Evolutionary conservation across 2,113 vertebrate species (phyloP).

Genomic region (Uropsilus gracilis): DNA sequence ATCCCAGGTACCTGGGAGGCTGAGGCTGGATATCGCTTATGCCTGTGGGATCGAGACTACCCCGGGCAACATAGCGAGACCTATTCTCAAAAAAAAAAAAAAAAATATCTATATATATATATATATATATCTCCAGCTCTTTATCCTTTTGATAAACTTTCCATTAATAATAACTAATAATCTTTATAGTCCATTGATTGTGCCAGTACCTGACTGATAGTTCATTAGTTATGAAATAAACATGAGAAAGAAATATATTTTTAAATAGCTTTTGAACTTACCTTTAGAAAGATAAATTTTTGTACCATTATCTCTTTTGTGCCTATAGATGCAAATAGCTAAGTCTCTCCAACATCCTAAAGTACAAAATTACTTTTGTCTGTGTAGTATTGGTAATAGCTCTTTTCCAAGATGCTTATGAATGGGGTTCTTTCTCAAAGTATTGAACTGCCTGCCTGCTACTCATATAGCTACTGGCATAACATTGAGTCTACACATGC

Average conservation of each 20-base stretch:
- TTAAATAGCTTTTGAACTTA: conserved; percentile 31
- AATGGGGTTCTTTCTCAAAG: conserved; percentile 49
- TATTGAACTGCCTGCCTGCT: background rate
- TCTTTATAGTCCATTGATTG: background rate
- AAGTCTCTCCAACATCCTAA: background rate
- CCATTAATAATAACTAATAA: background rate
- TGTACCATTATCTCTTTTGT: conserved; percentile 18
- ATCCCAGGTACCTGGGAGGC: too few relatives aligned
- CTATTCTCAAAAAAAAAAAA: too few relatives aligned
- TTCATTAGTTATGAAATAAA: conserved; percentile 36
- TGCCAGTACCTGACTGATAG: background rate
- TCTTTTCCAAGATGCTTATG: conserved; percentile 34
- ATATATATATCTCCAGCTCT: too few relatives aligned
- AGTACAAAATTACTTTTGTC: background rate
- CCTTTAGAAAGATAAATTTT: background rate
- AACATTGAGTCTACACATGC: background rate
- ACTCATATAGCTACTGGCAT: too few relatives aligned
- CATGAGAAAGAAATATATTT: background rate
- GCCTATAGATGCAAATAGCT: background rate
- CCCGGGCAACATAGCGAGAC: too few relatives aligned
- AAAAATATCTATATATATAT: too few relatives aligned
- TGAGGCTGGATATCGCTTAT: too few relatives aligned
- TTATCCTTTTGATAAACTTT: conserved; percentile 24
- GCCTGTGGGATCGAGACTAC: too few relatives aligned
- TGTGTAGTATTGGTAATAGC: conserved; percentile 35